Evolutionary conservation across 2,888 invertebrate species (phyloP).

Genomic region (Pseudococcus longispinus): DNA sequence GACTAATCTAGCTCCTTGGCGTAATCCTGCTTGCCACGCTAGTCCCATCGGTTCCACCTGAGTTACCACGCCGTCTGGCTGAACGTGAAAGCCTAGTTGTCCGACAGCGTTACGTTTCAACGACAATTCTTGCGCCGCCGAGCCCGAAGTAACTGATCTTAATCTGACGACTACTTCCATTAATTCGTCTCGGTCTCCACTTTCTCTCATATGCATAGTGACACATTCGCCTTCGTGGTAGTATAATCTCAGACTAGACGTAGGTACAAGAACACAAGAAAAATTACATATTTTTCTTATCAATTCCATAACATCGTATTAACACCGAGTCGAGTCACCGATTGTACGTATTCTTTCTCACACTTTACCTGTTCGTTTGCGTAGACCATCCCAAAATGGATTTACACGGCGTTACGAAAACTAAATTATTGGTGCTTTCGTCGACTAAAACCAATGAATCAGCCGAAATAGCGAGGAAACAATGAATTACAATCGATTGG

Average conservation of each 20-base stretch:
- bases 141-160: constrained; percentile 78
- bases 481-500: constrained; percentile 73
- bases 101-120: constrained; percentile 81
- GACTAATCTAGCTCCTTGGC: constrained; percentile 87
- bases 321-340: not conserved
- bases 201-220: constrained; percentile 77
- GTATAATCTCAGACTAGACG: constrained; percentile 81
- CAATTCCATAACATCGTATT: not conserved
- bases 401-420: constrained; percentile 84
- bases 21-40: constrained; percentile 83
- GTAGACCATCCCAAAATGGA: constrained; percentile 79
- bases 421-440: constrained; percentile 78
- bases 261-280: constrained; percentile 49
- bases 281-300: not conserved
- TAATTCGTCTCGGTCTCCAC: constrained; percentile 72
- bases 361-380: constrained; percentile 67
- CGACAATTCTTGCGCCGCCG: constrained; percentile 79
- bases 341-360: not conserved
- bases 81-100: constrained; percentile 86
- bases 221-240: constrained; percentile 95
- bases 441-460: constrained; percentile 89
- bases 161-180: constrained; percentile 82
- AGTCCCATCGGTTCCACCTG: constrained; percentile 81
- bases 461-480: constrained; percentile 84
- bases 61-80: constrained; percentile 91